Percentiles rank a stretch among this genome's conserved stretches.
Evolutionary conservation across 2,113 vertebrate genomes (phyloP).

Genomic region (Oncorhynchus kisutch): DNA sequence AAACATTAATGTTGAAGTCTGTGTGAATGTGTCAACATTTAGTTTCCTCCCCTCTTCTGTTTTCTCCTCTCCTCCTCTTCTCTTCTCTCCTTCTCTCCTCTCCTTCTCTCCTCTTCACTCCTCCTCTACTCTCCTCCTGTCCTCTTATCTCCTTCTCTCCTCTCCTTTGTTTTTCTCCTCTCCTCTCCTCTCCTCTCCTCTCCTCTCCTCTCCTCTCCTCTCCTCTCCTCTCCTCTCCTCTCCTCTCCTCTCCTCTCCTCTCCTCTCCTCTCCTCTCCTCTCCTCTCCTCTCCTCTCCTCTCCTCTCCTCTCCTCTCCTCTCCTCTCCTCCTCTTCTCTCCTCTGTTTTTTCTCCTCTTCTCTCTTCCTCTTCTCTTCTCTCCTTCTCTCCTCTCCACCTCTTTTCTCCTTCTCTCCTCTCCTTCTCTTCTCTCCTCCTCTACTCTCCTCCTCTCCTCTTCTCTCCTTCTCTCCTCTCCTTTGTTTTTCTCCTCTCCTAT

Average conservation of each 20-base stretch:
- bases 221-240: too few species aligned
- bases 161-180: too few species aligned
- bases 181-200: accelerated
- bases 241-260: too few species aligned
- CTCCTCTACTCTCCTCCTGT: background rate
- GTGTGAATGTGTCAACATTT: background rate
- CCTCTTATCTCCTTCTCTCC: background rate
- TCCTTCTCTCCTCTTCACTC: accelerated
- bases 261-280: accelerated
- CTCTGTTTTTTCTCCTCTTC: background rate
- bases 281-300: accelerated
- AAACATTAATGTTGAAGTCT: background rate
- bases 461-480: too few species aligned
- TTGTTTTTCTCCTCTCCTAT: background rate
- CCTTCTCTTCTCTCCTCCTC: background rate
- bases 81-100: too few species aligned
- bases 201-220: background rate
- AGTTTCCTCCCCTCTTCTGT: background rate
- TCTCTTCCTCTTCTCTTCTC: too few species aligned
- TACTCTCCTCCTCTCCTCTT: too few species aligned
- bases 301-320: too few species aligned
- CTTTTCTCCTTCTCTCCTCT: accelerated
- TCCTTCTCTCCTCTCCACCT: too few species aligned
- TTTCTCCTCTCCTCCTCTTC: too few species aligned
- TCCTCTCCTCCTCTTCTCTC: background rate